Conservation (phyloP, 2,797 vertebrate species). For the Acanthurus lineatus region DNA sequence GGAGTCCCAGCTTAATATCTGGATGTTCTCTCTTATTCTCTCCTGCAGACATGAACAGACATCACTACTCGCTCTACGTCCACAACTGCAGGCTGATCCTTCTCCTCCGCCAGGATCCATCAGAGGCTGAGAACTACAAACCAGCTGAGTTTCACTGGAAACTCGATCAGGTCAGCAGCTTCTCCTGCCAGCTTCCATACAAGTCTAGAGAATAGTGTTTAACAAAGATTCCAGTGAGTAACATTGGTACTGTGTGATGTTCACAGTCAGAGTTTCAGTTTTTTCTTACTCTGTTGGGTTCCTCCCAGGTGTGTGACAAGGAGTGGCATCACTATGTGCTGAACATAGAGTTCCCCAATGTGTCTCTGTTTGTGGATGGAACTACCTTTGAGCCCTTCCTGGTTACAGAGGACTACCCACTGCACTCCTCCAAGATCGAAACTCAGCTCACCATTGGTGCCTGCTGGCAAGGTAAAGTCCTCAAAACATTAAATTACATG, state of each 20-base stretch:
- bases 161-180: constrained; percentile 89
- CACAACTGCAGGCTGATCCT: constrained; percentile 95
- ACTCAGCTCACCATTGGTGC: constrained; percentile 96
- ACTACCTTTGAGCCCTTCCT: constrained; percentile 94
- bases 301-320: constrained; percentile 93
- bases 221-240: not conserved
- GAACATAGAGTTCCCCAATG: constrained; percentile 91
- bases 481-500: not conserved
- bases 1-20: no score
- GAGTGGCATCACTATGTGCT: constrained; percentile 99
- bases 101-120: constrained; percentile 94
- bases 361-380: constrained; percentile 94
- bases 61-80: constrained; percentile 94
- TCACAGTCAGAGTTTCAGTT: not conserved
- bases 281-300: not conserved
- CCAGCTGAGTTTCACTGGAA: constrained; percentile 99
- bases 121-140: constrained; percentile 90
- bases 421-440: constrained; percentile 92
- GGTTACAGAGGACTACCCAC: constrained; percentile 95
- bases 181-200: not conserved
- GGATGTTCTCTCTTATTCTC: constrained; percentile 3
- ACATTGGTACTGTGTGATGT: not conserved
- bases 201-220: not conserved
- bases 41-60: constrained; percentile 94
- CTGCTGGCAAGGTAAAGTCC: constrained; percentile 95